These are phyloP conservation scores for Chromobotia macracanthus DNA, from an alignment of 2,797 vertebrate species.

Conservation along the genomic window DNA sequence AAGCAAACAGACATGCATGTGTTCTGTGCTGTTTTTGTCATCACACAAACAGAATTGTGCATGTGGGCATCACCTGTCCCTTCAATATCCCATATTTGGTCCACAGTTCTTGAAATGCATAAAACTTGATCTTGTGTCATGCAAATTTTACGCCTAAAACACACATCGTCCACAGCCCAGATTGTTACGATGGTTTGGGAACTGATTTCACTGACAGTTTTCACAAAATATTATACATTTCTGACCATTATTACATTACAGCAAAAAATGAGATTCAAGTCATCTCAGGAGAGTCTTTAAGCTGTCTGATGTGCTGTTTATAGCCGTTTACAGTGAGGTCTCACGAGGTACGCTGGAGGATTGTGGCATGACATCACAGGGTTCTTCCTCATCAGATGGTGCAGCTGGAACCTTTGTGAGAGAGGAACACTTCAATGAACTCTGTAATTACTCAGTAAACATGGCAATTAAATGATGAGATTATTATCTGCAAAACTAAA, in stretches of 20 bases:
- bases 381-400: constrained; percentile 50
- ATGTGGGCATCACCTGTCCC: constrained; percentile 3
- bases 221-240: not conserved
- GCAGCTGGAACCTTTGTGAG: constrained; percentile 62
- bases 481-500: not conserved
- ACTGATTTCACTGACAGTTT: not conserved
- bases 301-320: not conserved
- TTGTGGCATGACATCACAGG: constrained; percentile 56
- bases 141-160: not conserved
- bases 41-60: constrained; percentile 28
- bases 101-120: constrained; percentile 9
- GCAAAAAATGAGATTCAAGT: constrained; percentile 61
- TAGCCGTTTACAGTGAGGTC: constrained; percentile 62
- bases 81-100: constrained; percentile 23
- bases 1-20: constrained; percentile 2
- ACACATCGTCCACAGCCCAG: not conserved
- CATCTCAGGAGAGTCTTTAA: constrained; percentile 61
- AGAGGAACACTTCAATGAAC: not conserved
- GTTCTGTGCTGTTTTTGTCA: constrained; percentile 23
- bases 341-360: constrained; percentile 68
- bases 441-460: not conserved
- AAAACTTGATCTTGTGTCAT: not conserved
- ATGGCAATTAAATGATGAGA: not conserved
- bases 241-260: constrained; percentile 20
- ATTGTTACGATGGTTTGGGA: not conserved